phyloP scores from a whole-genome alignment of 2,113 vertebrate species.

The Myrmophylax atrothorax region DNA sequence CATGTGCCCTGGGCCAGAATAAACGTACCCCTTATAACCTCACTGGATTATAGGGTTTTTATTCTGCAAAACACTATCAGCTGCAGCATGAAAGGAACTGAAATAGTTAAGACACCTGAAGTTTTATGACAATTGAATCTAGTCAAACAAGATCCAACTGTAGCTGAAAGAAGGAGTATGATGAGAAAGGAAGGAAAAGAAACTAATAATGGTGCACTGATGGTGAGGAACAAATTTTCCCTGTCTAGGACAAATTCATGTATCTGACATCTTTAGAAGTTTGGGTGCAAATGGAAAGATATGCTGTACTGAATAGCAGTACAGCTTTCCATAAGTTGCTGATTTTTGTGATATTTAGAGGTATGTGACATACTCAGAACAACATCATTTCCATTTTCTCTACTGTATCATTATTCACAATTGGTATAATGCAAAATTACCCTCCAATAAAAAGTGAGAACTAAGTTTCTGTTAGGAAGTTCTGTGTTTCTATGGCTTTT shows the following conservation, averaged over 20 bases:
- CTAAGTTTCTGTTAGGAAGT: not conserved
- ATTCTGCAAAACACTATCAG: too few species aligned
- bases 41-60: too few species aligned
- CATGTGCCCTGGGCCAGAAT: too few species aligned
- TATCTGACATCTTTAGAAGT: not conserved
- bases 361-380: not conserved
- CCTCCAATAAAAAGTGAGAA: not conserved
- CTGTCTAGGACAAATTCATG: not conserved
- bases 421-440: not conserved
- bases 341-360: not conserved
- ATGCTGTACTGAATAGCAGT: not conserved
- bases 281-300: not conserved
- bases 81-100: not conserved
- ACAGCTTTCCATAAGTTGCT: not conserved
- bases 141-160: not conserved
- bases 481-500: not conserved
- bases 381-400: not conserved
- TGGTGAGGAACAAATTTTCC: not conserved
- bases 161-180: not conserved
- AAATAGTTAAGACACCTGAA: not conserved
- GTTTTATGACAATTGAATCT: not conserved
- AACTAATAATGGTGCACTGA: not conserved
- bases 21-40: too few species aligned
- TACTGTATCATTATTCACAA: not conserved
- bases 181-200: not conserved